Evolutionary conservation across 2,113 vertebrate species (phyloP), one percentile per base, ranked within the genome.

Genomic region (Amphilophus citrinellus): DNA sequence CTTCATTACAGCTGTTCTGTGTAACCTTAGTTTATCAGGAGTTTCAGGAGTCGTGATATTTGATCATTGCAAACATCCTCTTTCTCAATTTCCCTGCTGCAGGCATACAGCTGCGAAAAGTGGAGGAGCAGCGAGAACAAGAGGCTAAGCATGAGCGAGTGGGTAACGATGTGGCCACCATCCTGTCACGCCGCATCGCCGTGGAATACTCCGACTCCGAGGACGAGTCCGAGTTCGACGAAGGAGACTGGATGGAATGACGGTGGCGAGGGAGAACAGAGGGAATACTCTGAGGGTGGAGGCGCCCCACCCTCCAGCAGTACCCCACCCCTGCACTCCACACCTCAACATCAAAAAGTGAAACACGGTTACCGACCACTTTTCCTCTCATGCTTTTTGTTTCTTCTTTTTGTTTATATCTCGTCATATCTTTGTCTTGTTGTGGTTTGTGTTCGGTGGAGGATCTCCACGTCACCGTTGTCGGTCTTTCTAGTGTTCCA

Each of bases 201-300:
- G 98, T 99, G 89, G 98, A 99, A 62, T 99, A 99, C 88, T 99
- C 98, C 1, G 98, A 99, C 92, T 99, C 98, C 0, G 98, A 99
- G 91, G 98, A 99, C 32, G 98, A 99, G 84, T 99, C 98, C 0
- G 98, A 99, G 91, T 99, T 99, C 20, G 98, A 99, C 82, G 98
- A 99, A 95, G 98, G 98, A 57, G 98, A 99, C 94, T 99, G 98
- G 98, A 95, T 98, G 95, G 98, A 99, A 93, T 99, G 94, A 96
- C 88, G 20, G 20, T 2, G 11, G 73, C n/a, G 17, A 20, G 17
- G 35, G n/a, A 20, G 3, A 80, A 10, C 27, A 42, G 68, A 50
- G 65, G 14, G 53, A 50, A 47, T 22, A 62, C 79, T 17, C 13
- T 57, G 73, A 50, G 75, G 44, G 77, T 68, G 80, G 71, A 76